Base-by-base conservation (phyloP, 2,113 vertebrate genomes). In the Pollimyrus isidori region DNA sequence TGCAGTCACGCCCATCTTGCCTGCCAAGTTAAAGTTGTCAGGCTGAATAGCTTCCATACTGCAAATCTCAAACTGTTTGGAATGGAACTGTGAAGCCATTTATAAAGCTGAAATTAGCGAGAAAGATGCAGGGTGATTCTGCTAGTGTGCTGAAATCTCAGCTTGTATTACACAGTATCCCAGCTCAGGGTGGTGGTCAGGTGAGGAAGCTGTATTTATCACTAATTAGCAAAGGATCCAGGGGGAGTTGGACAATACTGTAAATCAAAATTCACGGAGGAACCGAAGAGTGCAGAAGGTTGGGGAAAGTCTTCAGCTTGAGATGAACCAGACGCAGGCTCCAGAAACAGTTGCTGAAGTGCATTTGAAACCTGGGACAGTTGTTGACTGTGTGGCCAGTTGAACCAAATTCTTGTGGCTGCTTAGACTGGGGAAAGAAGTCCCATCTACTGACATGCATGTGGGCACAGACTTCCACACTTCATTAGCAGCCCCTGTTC, bases 141-240 rank as follows among this genome's bases (percentile, higher is more conserved):
- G 91, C 90, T 90, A 93, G 88, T 87, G 73, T 87, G 62, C 69
- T 83, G 83, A 89, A 69, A 89, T 90, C 56, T 88, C 49, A 49
- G 85, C 42, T 88, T 62, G 46, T n/a, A 87, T 91, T 80, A 50
- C 15, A 86, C 86, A 84, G 89, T 53, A 90, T 89, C 86, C 89
- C 92, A 89, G 93, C 92, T 95, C 92, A 94, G 93, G 92, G 92
- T 86, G 91, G 73, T 73, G 53, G 87, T 90, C 87, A 90, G 52
- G 87, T 91, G 87, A 89, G 89, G 89, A 90, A 73, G 88, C 85
- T 82, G 3, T 52, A 48, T 52, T 0, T 52, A 62, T 89, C 15
- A 48, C 26, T 30, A 49, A 45, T 80, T 80, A 80, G 73, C 19
- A 80, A 80, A 80, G 10, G 62, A 69, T 69, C n/a, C 26, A 9